phyloP scores from a whole-genome alignment of 2,113 vertebrate species.

The Calcarius ornatus region DNA sequence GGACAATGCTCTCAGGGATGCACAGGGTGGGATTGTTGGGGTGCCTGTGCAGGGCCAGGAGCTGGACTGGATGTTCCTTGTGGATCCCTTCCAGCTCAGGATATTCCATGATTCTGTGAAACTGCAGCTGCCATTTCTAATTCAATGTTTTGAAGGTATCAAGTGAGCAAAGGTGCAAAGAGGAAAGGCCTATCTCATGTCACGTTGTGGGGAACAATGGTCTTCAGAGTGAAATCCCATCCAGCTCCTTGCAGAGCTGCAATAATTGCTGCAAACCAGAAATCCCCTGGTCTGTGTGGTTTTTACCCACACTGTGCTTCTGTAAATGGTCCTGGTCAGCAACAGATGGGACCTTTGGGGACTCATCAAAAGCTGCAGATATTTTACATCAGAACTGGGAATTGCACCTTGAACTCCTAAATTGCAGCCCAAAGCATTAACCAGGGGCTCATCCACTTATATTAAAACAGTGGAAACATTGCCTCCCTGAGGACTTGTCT shows the following conservation, averaged over 20 bases:
- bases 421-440: conserved; percentile 35
- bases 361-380: not conserved
- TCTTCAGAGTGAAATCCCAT: not conserved
- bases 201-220: rapidly evolving
- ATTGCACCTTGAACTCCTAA: conserved; percentile 31
- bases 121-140: not conserved
- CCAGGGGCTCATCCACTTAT: not conserved
- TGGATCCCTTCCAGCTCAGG: not conserved
- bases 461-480: conserved; percentile 23
- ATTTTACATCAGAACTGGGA: conserved; percentile 17
- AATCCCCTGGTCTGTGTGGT: not conserved
- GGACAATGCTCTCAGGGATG: rapidly evolving
- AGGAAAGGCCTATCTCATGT: not conserved
- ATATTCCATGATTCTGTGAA: not conserved
- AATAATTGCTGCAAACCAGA: not conserved
- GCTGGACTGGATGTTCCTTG: rapidly evolving
- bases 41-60: not conserved
- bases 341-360: not conserved
- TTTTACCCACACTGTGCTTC: not conserved
- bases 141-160: not conserved
- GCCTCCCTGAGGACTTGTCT: not conserved
- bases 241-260: not conserved
- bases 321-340: not conserved
- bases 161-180: not conserved
- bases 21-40: not conserved